Evolutionary conservation across 2,113 vertebrate species (phyloP), one percentile per base, ranked within the genome.

Genomic region (Eudyptes chrysolophus): DNA sequence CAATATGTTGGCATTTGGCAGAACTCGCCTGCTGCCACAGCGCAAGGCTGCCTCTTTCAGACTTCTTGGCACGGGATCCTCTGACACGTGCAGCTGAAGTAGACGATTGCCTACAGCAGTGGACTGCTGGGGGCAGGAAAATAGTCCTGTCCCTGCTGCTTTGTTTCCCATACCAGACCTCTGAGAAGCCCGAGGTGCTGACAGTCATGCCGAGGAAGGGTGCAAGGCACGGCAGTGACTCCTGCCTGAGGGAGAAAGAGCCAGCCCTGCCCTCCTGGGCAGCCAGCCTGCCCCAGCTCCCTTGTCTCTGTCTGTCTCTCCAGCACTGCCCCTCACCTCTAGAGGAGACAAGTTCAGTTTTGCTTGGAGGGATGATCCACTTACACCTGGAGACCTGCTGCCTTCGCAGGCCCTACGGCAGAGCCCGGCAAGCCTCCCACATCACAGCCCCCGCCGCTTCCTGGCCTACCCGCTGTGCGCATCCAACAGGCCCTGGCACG

Each of bases 401-500:
- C 38, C 54, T 68, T 61, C 1, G 3, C 25, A 48, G 15, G 13
- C 16, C 46, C 69, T 7, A 4, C 0, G 0, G 57, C 58, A 81
- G 24, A 69, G 36, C 27, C 54, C 1, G 2, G 11, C 38, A 55
- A 40, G n/a, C 10, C 18, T 9, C 38, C 44, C 34, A 6, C 17
- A 8, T 6, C 13, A 4, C 25, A 57, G 34, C 16, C 15, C n/a
- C 15, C 1, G 1, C 22, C 2, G 3, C 69, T 22, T 15, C n/a
- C 38, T 2, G 0, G 19, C 12, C 27, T 49, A 14, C 16, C 24
- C 8, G 2, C n/a, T 9, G 12, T 1, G 18, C 5, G 3, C 0
- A 0, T 2, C 34, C 3, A 1, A 26, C 27, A 15, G 20, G 46
- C 16, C 26, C 24, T 1, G 1, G 36, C 51, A 55, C 0, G 0